phyloP scores from a whole-genome alignment of 1,140 invertebrate genomes.

The Drosophila sulfurigaster region DNA sequence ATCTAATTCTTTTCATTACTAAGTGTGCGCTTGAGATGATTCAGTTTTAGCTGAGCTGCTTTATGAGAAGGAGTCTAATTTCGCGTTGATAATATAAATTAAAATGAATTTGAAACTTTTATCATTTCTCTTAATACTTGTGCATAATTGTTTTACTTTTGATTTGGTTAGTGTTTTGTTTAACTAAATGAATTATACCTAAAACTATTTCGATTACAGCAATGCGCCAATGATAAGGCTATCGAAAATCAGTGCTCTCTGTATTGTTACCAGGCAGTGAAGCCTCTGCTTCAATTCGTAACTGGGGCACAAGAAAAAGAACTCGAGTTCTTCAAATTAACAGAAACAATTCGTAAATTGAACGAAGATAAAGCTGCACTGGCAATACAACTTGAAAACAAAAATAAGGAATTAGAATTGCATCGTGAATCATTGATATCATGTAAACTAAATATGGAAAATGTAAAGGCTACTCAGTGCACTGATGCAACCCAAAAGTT shows the following conservation, averaged over 20 bases:
- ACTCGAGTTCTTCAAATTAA: not conserved
- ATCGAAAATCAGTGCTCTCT: not conserved
- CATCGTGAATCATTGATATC: too few relatives aligned
- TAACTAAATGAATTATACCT: not conserved
- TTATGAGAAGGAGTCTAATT: not conserved
- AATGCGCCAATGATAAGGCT: not conserved
- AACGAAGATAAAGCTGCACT: not conserved
- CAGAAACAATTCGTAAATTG: not conserved
- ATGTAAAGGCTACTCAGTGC: too few relatives aligned
- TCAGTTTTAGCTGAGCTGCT: not conserved
- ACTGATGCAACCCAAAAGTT: too few relatives aligned
- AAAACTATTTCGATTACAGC: not conserved
- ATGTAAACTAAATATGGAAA: too few relatives aligned
- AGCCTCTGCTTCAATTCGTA: not conserved
- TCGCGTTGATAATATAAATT: not conserved
- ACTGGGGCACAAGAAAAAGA: not conserved
- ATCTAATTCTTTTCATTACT: too few relatives aligned
- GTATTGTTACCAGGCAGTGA: constrained; percentile 22
- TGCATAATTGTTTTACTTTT: not conserved
- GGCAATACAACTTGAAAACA: not conserved
- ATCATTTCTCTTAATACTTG: not conserved
- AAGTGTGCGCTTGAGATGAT: too few relatives aligned
- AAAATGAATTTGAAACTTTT: not conserved
- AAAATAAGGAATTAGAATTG: not conserved
- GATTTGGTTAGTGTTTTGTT: not conserved